Evolutionary conservation across 2,888 invertebrate genomes (phyloP).

Genomic region (Tetramorium bicarinatum): DNA sequence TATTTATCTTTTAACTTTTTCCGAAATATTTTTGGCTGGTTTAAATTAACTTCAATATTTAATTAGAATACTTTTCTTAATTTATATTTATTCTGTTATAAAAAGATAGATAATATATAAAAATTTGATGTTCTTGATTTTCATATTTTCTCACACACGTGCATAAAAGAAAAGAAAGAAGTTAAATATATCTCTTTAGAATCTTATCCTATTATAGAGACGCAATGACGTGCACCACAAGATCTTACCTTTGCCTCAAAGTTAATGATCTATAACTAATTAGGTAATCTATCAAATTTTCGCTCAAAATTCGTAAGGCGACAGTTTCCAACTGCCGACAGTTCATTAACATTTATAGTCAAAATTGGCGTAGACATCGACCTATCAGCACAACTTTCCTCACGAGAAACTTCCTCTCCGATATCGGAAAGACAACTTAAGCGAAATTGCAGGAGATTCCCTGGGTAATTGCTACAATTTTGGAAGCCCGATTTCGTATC

Average conservation of each 20-base stretch:
- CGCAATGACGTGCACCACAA: neutral
- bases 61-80: neutral
- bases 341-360: constrained; percentile 16
- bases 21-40: neutral
- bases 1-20: neutral
- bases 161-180: neutral
- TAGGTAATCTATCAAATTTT: constrained; percentile 16
- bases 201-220: neutral
- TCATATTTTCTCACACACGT: neutral
- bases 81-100: neutral
- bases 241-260: neutral
- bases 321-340: constrained; percentile 11
- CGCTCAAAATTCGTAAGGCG: neutral
- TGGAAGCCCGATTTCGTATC: constrained; percentile 3
- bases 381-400: constrained; percentile 10
- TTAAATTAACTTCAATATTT: neutral
- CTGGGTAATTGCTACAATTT: constrained; percentile 41
- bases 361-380: constrained; percentile 20
- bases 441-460: constrained; percentile 17
- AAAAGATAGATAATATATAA: neutral
- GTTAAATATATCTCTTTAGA: neutral
- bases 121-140: neutral
- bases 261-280: neutral
- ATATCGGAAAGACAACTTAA: constrained; percentile 32
- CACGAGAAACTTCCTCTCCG: constrained; percentile 20